These are phyloP conservation scores for Eubasilissa splendida DNA, from an alignment of 2,888 invertebrate species.

Conservation along the genomic window DNA sequence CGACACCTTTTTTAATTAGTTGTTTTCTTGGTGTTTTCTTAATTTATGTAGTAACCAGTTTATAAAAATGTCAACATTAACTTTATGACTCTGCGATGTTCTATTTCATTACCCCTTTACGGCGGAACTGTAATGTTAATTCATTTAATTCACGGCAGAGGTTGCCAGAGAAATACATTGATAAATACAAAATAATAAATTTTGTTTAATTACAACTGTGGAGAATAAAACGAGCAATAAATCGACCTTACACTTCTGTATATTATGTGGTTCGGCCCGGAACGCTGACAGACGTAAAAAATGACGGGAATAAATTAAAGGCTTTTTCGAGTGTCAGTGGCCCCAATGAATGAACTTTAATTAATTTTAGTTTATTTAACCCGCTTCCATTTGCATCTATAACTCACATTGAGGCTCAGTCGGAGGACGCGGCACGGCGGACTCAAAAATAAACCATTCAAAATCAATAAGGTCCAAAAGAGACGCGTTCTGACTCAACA, in stretches of 20 bases:
- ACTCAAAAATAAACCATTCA: constrained; percentile 24
- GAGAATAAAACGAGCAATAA: constrained; percentile 47
- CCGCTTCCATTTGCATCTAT: constrained; percentile 51
- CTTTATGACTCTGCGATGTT: neutral
- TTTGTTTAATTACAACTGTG: constrained; percentile 46
- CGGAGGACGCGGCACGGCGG: constrained; percentile 1
- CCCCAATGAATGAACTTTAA: constrained; percentile 55
- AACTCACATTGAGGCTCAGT: constrained; percentile 25
- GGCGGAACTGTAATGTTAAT: neutral
- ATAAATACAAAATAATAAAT: constrained; percentile 50
- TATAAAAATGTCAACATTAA: constrained; percentile 1
- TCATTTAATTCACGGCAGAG: neutral
- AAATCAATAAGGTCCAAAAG: constrained; percentile 12
- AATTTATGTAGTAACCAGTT: neutral
- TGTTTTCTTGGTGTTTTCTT: neutral
- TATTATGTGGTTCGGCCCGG: neutral
- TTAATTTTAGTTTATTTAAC: constrained; percentile 58
- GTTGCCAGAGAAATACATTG: constrained; percentile 12
- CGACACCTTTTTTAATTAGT: too few species aligned
- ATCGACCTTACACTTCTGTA: constrained; percentile 37
- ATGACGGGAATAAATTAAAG: constrained; percentile 57
- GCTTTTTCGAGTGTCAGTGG: constrained; percentile 42
- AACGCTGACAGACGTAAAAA: constrained; percentile 53
- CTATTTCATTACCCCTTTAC: neutral
- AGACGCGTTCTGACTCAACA: too few species aligned